phyloP scores from a whole-genome alignment of 2,113 vertebrate species.

The Lycocorax pyrrhopterus region DNA sequence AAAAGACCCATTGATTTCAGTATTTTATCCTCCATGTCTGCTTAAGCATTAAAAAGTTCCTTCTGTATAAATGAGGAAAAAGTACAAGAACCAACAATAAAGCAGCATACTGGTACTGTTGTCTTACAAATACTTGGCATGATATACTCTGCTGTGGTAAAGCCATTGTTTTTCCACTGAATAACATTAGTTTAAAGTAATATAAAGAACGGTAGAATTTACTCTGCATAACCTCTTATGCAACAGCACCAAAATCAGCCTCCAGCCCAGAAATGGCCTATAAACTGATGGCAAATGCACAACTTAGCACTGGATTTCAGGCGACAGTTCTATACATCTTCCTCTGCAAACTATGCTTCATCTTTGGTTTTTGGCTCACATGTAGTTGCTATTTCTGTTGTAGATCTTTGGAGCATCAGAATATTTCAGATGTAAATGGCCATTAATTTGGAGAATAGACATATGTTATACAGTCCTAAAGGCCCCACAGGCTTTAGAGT shows the following conservation, averaged over 20 bases:
- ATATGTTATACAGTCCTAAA: constrained; percentile 35
- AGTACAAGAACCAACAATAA: not conserved
- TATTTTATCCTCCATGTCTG: not conserved
- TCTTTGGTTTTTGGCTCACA: not conserved
- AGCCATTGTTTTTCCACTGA: not conserved
- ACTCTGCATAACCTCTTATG: not conserved
- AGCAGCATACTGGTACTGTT: not conserved
- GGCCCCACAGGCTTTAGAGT: constrained; percentile 37
- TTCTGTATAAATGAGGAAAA: not conserved
- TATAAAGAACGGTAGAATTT: not conserved
- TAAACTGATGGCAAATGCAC: not conserved
- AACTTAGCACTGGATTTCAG: not conserved
- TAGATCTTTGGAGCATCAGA: not conserved
- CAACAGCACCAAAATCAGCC: not conserved
- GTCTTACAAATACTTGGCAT: not conserved
- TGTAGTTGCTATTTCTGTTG: not conserved
- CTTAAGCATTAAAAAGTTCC: not conserved
- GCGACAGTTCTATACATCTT: not conserved
- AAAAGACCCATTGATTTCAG: not conserved
- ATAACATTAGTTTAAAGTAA: not conserved
- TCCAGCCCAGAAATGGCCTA: not conserved
- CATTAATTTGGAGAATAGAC: constrained; percentile 20
- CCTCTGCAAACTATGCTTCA: not conserved
- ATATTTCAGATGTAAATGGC: not conserved
- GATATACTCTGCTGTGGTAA: not conserved